Base-by-base conservation (phyloP, 2,797 vertebrate species). In the Harpagifer antarcticus region DNA sequence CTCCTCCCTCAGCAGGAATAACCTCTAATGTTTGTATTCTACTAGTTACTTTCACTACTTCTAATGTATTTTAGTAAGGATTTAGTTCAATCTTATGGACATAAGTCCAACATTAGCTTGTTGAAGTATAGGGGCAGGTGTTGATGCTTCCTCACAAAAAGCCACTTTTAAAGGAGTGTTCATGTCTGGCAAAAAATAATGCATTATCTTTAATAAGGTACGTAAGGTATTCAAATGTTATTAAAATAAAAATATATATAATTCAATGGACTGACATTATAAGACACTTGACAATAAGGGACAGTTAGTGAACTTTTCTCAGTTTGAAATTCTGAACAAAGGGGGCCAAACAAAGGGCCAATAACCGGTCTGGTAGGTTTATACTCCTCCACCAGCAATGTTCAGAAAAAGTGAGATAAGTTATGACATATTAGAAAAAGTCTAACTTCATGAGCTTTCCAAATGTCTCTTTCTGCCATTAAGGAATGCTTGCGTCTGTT, bases 281-380 rank as follows among this genome's bases (percentile, higher is more conserved):
- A 27, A 56, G 5, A 60, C 16, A 68, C 3, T 37, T 27, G 2
- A 53, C n/a, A 68, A 44, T 42, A 11, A 45, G 13, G 0, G 3
- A 23, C 53, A 33, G 31, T 68, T 1, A 57, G 10, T n/a, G 27
- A 27, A 5, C 27, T 27, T 64, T 17, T 57, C 6, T 13, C 6
- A 11, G 14, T 8, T 15, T 47, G 23, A 9, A 63, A 64, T 48
- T 31, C 43, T 68, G 19, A 74, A 33, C 0, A 3, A 4, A n/a
- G 15, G 50, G 20, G 13, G n/a, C 0, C 55, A 58, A 53, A 19
- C n/a, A 65, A 63, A 53, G 14, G 60, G 3, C 1, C 10, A 55
- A 20, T 47, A 80, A 85, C 84, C 37, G 56, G 82, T 83, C 74
- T 56, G 16, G 37, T 48, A 56, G 31, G 72, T 79, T 48, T 7